Conservation (phyloP, 2,113 vertebrate species). For the Varanus salvator region DNA sequence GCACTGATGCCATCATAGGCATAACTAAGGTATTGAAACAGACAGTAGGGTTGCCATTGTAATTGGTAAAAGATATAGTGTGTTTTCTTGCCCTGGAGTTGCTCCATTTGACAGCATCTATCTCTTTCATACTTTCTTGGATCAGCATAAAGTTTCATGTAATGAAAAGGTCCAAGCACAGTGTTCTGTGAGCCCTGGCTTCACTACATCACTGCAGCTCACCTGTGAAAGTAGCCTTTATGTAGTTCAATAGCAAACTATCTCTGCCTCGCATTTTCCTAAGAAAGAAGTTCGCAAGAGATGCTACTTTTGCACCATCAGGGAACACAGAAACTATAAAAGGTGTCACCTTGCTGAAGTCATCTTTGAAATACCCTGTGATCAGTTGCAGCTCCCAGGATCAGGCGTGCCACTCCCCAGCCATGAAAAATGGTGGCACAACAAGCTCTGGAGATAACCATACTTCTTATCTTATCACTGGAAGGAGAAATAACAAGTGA, state of each 20-base stretch:
- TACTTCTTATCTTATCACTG: slow-evolving; percentile 48
- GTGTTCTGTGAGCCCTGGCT: too few species aligned
- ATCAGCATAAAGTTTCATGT: background rate
- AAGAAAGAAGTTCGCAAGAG: slow-evolving; percentile 34
- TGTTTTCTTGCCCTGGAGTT: background rate
- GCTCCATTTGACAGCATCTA: background rate
- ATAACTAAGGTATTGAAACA: background rate
- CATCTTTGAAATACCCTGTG: slow-evolving; percentile 55
- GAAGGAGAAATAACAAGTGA: slow-evolving; percentile 59
- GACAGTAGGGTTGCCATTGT: background rate
- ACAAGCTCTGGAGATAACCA: slow-evolving; percentile 28
- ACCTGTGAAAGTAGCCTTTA: background rate
- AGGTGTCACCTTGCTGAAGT: slow-evolving; percentile 52
- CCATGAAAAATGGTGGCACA: slow-evolving; percentile 44
- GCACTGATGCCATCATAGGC: background rate
- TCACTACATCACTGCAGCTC: too few species aligned
- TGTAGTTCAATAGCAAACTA: background rate
- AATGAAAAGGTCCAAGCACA: too few species aligned
- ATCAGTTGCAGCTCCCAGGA: slow-evolving; percentile 38
- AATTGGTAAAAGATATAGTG: background rate
- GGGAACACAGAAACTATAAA: slow-evolving; percentile 48
- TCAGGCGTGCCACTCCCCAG: slow-evolving; percentile 25
- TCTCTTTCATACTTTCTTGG: background rate
- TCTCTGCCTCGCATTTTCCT: slow-evolving; percentile 29
- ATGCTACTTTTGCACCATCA: slow-evolving; percentile 12